phyloP scores from a whole-genome alignment of 2,888 invertebrate genomes.

The Marronus borbonicus region DNA sequence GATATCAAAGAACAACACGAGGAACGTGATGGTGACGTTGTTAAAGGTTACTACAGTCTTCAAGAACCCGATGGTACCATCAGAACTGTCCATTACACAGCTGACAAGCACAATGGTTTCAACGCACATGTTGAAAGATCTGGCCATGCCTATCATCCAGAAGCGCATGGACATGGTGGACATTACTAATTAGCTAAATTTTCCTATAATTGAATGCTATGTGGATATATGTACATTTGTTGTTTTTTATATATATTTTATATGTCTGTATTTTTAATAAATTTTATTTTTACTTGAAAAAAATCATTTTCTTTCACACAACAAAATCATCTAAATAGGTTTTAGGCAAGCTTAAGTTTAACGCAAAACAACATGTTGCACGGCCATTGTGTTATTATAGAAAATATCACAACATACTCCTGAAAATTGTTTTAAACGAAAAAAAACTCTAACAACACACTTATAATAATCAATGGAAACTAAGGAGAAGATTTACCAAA shows the following conservation, averaged over 20 bases:
- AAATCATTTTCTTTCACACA: not conserved
- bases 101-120: constrained; percentile 57
- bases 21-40: constrained; percentile 65
- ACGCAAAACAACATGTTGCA: too few species aligned
- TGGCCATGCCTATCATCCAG: constrained; percentile 39
- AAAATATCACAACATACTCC: too few species aligned
- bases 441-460: too few species aligned
- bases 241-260: constrained; percentile 8
- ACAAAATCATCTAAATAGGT: not conserved
- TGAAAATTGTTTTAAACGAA: too few species aligned
- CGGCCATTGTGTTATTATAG: too few species aligned
- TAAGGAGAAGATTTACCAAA: too few species aligned
- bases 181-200: not conserved
- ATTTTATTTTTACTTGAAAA: too few species aligned
- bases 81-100: constrained; percentile 66
- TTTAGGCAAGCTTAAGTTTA: too few species aligned
- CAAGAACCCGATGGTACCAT: constrained; percentile 67
- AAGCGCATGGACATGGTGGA: constrained; percentile 11
- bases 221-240: not conserved
- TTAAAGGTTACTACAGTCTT: constrained; percentile 65
- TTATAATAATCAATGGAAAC: too few species aligned
- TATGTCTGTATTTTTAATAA: not conserved
- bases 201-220: not conserved
- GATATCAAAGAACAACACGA: constrained; percentile 67
- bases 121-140: constrained; percentile 46